Evolutionary conservation across 2,113 vertebrate species (phyloP), one percentile per base, ranked within the genome.

Genomic region (Caracal caracal): DNA sequence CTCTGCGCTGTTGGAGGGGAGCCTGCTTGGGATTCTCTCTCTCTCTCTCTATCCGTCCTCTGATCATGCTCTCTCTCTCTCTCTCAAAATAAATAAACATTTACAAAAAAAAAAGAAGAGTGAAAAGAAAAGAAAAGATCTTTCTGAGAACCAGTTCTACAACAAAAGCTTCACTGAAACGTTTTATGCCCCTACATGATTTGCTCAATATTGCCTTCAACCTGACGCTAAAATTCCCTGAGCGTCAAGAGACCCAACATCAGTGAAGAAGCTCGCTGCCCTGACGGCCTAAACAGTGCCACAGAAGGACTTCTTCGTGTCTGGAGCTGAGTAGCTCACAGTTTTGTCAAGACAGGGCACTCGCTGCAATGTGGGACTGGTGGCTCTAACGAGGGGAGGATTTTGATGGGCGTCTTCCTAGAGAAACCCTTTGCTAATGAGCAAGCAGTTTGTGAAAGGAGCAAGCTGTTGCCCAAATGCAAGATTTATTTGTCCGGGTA

Each of bases 221-320:
- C 40, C 1, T 26, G 40, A 75, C 40, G 16, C 37, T 7, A 3
- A 15, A 16, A 6, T 59, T 59, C 12, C 37, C 37, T 7, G 12
- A 12, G 24, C 24, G 0, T 16, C 3, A 10, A 35, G 12, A 26
- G n/a, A 26, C 56, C 35, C 56, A 63, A 5, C 2, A 9, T 28
- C 70, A 33, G 10, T 56, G n/a, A 40, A 17, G 26, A 22, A 73
- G 51, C 51, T 5, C 6, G 6, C 24, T 0, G 3, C 47, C 6
- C 51, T 37, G 24, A 20, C n/a, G 30, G 26, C 4, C 10, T 56
- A 1, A 22, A 2, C 5, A 22, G 9, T 6, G 6, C 2, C 37
- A 9, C 13, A 26, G 19, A 47, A 63, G 53, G 28, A 61, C 30
- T 40, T 6, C 56, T 75, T 37, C 35, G 4, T 22, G 53, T 37